Evolutionary conservation across 2,888 invertebrate genomes (phyloP).

Genomic region (Microchrysa polita): DNA sequence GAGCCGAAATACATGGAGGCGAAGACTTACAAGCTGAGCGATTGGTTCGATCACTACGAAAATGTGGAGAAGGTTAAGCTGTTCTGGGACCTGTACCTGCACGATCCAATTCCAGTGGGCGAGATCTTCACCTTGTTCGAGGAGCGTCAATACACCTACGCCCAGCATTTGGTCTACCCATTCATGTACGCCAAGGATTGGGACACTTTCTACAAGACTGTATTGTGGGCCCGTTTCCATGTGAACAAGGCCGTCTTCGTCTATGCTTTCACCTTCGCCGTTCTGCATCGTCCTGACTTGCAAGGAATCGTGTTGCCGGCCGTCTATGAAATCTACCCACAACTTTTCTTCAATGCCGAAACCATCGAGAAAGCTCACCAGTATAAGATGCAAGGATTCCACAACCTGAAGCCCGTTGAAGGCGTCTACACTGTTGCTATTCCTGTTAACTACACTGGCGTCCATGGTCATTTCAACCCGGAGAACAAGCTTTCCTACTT

Average conservation of each 20-base stretch:
- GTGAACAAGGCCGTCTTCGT: constrained; percentile 72
- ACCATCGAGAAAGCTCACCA: constrained; percentile 65
- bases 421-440: constrained; percentile 69
- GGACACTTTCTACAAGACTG: constrained; percentile 77
- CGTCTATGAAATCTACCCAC: constrained; percentile 74
- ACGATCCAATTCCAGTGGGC: constrained; percentile 62
- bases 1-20: constrained; percentile 65
- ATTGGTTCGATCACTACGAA: constrained; percentile 70
- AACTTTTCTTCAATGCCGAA: constrained; percentile 71
- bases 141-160: constrained; percentile 65
- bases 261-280: constrained; percentile 70
- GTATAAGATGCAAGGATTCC: constrained; percentile 70
- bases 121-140: constrained; percentile 58
- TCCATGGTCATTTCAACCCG: constrained; percentile 68
- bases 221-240: constrained; percentile 73
- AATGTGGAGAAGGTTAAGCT: constrained; percentile 69
- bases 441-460: constrained; percentile 74
- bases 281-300: constrained; percentile 70
- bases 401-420: constrained; percentile 64
- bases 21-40: constrained; percentile 69
- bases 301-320: constrained; percentile 71
- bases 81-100: constrained; percentile 68
- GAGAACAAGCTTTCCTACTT: constrained; percentile 76
- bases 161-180: constrained; percentile 71
- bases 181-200: constrained; percentile 78